A percentile compares a stretch with the other conserved stretches of the same genome.
Evolutionary conservation across 2,888 invertebrate genomes (phyloP).

Genomic region (Hesperia comma): DNA sequence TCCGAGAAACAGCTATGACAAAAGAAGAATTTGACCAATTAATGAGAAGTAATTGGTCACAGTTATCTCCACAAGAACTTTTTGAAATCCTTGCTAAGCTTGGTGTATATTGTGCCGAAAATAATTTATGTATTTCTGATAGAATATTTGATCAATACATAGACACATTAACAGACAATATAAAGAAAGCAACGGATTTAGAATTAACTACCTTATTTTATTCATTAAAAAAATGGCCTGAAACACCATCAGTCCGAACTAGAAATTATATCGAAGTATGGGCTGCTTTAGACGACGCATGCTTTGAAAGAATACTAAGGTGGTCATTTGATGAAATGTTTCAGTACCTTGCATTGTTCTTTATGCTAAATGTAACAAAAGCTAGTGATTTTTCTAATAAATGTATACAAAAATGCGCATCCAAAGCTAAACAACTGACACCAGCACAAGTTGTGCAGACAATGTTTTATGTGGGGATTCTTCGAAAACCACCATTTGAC

Average conservation of each 20-base stretch:
- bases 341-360: slow-evolving; percentile 86
- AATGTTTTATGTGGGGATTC: slow-evolving; percentile 86
- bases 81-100: slow-evolving; percentile 62
- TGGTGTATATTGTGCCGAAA: slow-evolving; percentile 60
- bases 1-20: slow-evolving; percentile 40
- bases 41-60: slow-evolving; percentile 58
- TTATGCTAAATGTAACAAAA: slow-evolving; percentile 81
- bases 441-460: slow-evolving; percentile 86
- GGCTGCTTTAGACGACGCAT: slow-evolving; percentile 87
- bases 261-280: slow-evolving; percentile 86
- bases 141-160: slow-evolving; percentile 70
- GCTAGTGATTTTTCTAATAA: slow-evolving; percentile 82
- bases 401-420: slow-evolving; percentile 80
- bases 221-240: slow-evolving; percentile 79
- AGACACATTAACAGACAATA: slow-evolving; percentile 75
- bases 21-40: slow-evolving; percentile 55
- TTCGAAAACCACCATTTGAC: slow-evolving; percentile 81
- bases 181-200: slow-evolving; percentile 81
- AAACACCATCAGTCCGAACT: slow-evolving; percentile 74
- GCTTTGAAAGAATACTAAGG: slow-evolving; percentile 67
- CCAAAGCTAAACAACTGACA: slow-evolving; percentile 83
- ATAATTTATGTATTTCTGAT: slow-evolving; percentile 65
- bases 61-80: slow-evolving; percentile 54
- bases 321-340: slow-evolving; percentile 84
- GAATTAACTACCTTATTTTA: slow-evolving; percentile 82